Percentiles rank a stretch among this genome's conserved stretches.
Conservation (phyloP, 2,888 invertebrate genomes). For the Eumacrocentrus americanus region DNA sequence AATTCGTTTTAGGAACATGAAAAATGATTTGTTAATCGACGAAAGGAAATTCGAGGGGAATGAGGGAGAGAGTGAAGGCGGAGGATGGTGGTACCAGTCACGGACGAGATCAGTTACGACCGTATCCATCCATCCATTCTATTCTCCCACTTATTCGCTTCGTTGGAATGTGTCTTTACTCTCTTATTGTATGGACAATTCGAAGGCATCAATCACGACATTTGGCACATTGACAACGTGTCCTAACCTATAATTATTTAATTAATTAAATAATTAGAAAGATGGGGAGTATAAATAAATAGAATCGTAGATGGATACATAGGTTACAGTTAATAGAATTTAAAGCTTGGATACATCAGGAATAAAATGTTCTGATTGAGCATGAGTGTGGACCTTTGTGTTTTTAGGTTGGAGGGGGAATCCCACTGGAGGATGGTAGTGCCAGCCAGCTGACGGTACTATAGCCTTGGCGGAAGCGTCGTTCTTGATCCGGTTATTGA, state of each 20-base stretch:
- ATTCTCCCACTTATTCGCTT: conserved; percentile 10
- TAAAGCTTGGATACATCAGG: too few species aligned
- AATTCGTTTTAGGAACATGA: too few species aligned
- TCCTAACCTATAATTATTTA: too few species aligned
- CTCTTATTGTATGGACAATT: neutral
- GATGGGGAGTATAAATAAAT: too few species aligned
- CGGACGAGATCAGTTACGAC: conserved; percentile 47
- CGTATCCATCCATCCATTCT: conserved; percentile 13
- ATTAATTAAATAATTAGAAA: too few species aligned
- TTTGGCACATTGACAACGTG: too few species aligned
- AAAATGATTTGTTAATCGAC: conserved; percentile 33
- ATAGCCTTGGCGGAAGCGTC: conserved; percentile 15
- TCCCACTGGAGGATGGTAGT: conserved; percentile 18
- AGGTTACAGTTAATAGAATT: too few species aligned
- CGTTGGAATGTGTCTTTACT: too few species aligned
- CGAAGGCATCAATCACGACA: too few species aligned
- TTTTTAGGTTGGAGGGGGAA: neutral
- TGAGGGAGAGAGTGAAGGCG: conserved; percentile 47
- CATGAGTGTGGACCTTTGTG: neutral
- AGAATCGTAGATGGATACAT: too few species aligned
- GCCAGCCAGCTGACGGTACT: conserved; percentile 10
- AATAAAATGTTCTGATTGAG: too few species aligned
- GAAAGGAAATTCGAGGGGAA: too few species aligned
- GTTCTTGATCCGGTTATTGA: neutral
- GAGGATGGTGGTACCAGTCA: conserved; percentile 60